These are phyloP conservation scores for Piprites chloris DNA, from an alignment of 2,113 vertebrate species.

Conservation along the genomic window DNA sequence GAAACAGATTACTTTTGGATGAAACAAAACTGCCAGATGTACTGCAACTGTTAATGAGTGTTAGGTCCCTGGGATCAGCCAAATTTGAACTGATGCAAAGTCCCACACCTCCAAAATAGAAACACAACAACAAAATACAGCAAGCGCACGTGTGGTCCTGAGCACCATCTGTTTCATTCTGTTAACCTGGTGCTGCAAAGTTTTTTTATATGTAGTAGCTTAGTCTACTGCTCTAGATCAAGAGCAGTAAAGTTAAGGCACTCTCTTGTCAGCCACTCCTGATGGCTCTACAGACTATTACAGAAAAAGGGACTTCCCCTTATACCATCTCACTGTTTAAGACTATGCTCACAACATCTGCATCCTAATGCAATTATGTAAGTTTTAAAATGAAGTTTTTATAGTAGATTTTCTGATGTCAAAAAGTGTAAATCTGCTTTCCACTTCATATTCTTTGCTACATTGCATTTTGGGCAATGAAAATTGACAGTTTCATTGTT, in stretches of 20 bases:
- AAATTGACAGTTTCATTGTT: background rate
- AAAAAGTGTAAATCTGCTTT: background rate
- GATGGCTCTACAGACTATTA: background rate
- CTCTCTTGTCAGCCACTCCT: background rate
- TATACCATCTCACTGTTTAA: background rate
- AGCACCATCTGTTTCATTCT: background rate
- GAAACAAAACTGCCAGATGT: constrained; percentile 6
- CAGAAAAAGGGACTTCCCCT: background rate
- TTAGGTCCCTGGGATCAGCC: background rate
- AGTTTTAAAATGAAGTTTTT: background rate
- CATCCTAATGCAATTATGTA: background rate
- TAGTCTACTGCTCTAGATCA: background rate
- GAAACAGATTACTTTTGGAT: background rate
- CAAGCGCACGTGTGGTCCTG: background rate
- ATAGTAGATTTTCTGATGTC: background rate
- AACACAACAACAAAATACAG: background rate
- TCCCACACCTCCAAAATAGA: background rate
- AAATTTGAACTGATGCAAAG: background rate
- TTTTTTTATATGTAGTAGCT: background rate
- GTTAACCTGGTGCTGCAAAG: background rate
- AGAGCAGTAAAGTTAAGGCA: background rate
- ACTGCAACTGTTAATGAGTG: background rate
- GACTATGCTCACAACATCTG: background rate
- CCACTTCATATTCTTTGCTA: background rate
- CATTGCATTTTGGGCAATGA: background rate